These are phyloP conservation scores for Episyrphus balteatus DNA, from an alignment of 1,140 invertebrate genomes.

Conservation along the genomic window DNA sequence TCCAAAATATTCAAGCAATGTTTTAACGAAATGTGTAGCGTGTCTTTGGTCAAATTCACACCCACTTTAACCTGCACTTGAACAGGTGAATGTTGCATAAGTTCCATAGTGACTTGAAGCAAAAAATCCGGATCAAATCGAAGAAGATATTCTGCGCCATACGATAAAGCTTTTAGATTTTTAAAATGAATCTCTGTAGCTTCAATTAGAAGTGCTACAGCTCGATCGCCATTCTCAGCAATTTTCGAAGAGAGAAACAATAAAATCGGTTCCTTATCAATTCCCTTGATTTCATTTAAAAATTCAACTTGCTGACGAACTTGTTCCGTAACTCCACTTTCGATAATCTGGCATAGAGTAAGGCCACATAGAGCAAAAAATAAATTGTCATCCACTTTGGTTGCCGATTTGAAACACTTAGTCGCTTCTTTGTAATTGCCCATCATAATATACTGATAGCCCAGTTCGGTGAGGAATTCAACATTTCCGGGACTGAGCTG, in stretches of 20 bases:
- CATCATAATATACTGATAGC: conserved; percentile 50
- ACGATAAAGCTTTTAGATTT: conserved; percentile 48
- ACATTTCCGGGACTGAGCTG: conserved; percentile 48
- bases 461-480: conserved; percentile 66
- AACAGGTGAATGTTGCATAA: conserved; percentile 61
- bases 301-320: conserved; percentile 78
- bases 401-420: conserved; percentile 64
- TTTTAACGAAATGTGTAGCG: conserved; percentile 32
- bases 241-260: conserved; percentile 61
- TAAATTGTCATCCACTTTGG: conserved; percentile 72
- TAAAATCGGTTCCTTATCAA: conserved; percentile 45
- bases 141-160: conserved; percentile 64
- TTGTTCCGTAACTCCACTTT: conserved; percentile 48
- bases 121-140: conserved; percentile 78
- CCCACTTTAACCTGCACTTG: conserved; percentile 41
- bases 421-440: conserved; percentile 55
- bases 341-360: conserved; percentile 66
- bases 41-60: conserved; percentile 37
- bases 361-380: conserved; percentile 67
- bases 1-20: conserved; percentile 57
- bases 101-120: conserved; percentile 64
- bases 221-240: conserved; percentile 44
- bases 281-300: conserved; percentile 67
- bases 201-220: conserved; percentile 53
- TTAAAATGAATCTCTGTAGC: conserved; percentile 59